These are phyloP conservation scores for Wiebesia pumilae DNA, from an alignment of 1,140 invertebrate genomes.

Conservation along the genomic window DNA sequence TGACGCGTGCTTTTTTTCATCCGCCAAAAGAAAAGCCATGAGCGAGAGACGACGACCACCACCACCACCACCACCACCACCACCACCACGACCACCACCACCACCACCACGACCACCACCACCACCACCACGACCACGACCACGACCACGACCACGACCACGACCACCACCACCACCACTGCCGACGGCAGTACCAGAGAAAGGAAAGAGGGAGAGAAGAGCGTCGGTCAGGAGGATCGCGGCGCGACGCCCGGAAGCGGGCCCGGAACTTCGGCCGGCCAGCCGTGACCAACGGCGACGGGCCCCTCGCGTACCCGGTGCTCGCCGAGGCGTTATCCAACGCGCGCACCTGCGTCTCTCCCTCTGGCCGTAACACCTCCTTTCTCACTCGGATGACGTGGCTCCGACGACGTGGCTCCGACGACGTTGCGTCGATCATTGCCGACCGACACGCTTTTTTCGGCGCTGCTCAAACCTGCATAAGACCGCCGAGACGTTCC, in stretches of 20 bases:
- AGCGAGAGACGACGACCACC: background rate
- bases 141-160: background rate
- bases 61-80: background rate
- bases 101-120: too few species aligned
- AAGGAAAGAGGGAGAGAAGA: conserved; percentile 22
- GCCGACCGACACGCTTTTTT: too few species aligned
- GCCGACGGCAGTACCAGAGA: background rate
- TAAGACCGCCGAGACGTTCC: too few species aligned
- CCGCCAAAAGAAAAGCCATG: background rate
- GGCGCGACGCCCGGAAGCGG: conserved; percentile 68
- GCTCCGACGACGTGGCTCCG: too few species aligned
- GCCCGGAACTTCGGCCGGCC: conserved; percentile 72
- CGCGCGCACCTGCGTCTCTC: conserved; percentile 47
- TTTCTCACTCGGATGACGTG: too few species aligned
- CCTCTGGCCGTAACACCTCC: too few species aligned
- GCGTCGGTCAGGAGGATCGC: background rate
- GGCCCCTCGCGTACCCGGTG: background rate
- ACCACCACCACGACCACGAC: too few species aligned
- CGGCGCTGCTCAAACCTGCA: too few species aligned
- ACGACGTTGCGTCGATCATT: too few species aligned
- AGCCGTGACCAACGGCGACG: conserved; percentile 69
- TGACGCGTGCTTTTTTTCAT: conserved; percentile 57
- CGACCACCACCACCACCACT: background rate
- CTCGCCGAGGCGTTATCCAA: conserved; percentile 62
- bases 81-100: background rate